Percentiles rank a stretch among this genome's conserved stretches.
Conservation (phyloP, 2,888 invertebrate genomes). For the Gonocerus acuteangulatus region DNA sequence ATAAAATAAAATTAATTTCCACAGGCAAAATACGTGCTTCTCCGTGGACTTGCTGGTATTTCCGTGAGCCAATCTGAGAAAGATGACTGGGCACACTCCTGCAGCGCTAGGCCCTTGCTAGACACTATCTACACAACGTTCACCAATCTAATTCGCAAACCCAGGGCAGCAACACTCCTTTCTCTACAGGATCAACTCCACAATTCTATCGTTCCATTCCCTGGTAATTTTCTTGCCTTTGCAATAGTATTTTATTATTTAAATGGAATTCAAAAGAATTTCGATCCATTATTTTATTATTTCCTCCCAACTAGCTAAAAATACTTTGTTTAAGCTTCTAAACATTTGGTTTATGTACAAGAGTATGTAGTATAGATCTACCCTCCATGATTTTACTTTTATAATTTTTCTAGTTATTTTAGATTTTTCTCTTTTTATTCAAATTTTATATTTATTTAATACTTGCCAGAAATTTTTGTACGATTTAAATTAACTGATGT, state of each 20-base stretch:
- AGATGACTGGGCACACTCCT: constrained; percentile 48
- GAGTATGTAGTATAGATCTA: too few species aligned
- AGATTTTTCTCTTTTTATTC: too few species aligned
- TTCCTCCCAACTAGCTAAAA: not conserved
- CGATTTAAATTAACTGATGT: too few species aligned
- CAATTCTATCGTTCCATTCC: constrained; percentile 29
- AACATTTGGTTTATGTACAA: too few species aligned
- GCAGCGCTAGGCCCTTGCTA: constrained; percentile 36
- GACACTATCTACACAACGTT: constrained; percentile 40
- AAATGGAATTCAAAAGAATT: not conserved
- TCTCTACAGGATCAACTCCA: constrained; percentile 56
- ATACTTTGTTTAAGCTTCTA: too few species aligned
- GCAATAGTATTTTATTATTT: not conserved
- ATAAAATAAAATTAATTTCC: too few species aligned
- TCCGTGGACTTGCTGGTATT: constrained; percentile 62
- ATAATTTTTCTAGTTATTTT: too few species aligned
- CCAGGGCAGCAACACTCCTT: constrained; percentile 56
- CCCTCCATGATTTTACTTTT: too few species aligned
- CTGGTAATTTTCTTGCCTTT: constrained; percentile 6
- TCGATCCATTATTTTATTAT: not conserved
- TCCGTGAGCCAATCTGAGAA: constrained; percentile 54
- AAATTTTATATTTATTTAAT: too few species aligned
- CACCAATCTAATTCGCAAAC: constrained; percentile 50
- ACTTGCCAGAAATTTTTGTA: too few species aligned
- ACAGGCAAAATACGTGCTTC: constrained; percentile 61